phyloP scores from a whole-genome alignment of 2,888 invertebrate species.

The Metalampra italica region DNA sequence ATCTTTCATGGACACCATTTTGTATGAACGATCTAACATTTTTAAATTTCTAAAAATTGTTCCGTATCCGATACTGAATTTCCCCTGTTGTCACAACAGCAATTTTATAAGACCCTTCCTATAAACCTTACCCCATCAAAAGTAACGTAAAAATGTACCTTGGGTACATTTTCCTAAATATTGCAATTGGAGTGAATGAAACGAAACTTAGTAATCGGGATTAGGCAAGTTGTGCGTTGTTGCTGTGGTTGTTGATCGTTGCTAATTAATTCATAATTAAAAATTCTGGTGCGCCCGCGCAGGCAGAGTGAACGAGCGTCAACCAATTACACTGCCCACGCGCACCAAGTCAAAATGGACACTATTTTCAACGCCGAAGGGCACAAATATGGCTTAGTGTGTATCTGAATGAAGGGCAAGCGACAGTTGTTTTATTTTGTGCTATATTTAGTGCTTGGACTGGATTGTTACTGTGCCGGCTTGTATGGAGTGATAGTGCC shows the following conservation, averaged over 20 bases:
- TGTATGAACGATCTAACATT: too few relatives aligned
- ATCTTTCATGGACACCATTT: too few relatives aligned
- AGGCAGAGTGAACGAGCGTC: constrained; percentile 44
- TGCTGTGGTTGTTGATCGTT: constrained; percentile 69
- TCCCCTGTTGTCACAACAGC: too few relatives aligned
- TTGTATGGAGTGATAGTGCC: constrained; percentile 50
- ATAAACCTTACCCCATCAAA: too few relatives aligned
- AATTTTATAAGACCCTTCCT: too few relatives aligned
- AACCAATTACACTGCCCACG: constrained; percentile 45
- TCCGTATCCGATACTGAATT: too few relatives aligned
- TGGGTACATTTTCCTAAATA: background rate
- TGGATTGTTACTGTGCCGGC: constrained; percentile 75
- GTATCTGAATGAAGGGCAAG: constrained; percentile 70
- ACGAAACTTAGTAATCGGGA: constrained; percentile 37
- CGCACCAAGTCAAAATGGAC: constrained; percentile 45
- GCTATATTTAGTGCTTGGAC: constrained; percentile 75
- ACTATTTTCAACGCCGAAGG: constrained; percentile 41
- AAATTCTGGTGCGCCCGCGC: constrained; percentile 75
- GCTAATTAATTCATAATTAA: constrained; percentile 78
- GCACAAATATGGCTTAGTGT: constrained; percentile 48
- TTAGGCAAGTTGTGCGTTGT: constrained; percentile 70
- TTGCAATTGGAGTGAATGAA: background rate
- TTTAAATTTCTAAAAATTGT: too few relatives aligned
- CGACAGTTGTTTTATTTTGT: constrained; percentile 77
- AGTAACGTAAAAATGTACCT: too few relatives aligned